phyloP scores from a whole-genome alignment of 2,797 vertebrate species.

The Mormyrus proboscirostris region DNA sequence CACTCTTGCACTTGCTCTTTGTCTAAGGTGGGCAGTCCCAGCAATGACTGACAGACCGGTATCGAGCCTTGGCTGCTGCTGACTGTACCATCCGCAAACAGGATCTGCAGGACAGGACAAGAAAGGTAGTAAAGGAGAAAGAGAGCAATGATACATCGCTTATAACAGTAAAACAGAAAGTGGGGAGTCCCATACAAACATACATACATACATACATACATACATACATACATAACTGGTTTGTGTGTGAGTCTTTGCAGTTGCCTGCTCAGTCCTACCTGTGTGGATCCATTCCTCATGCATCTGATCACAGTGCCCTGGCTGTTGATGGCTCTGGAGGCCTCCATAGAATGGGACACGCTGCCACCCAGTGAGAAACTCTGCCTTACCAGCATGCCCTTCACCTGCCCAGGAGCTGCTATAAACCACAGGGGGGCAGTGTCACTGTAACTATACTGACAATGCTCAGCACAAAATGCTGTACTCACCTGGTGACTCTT shows the following conservation, averaged over 20 bases:
- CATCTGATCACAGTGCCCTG: slow-evolving; percentile 77
- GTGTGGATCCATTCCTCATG: slow-evolving; percentile 73
- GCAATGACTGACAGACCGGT: slow-evolving; percentile 52
- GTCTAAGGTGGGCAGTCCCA: slow-evolving; percentile 18
- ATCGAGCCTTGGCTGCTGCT: slow-evolving; percentile 67
- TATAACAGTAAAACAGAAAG: neutral
- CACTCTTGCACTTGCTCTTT: slow-evolving; percentile 25
- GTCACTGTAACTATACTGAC: neutral
- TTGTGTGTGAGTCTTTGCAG: neutral
- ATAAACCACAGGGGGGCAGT: neutral
- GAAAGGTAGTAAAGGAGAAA: neutral
- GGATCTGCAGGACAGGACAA: slow-evolving; percentile 56
- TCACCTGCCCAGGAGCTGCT: slow-evolving; percentile 34
- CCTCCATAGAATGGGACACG: slow-evolving; percentile 47
- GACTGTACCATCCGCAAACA: slow-evolving; percentile 79
- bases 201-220: too few species aligned
- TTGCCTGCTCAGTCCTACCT: slow-evolving; percentile 57
- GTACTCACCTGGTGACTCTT: slow-evolving; percentile 56
- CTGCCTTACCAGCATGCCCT: slow-evolving; percentile 69
- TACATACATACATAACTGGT: neutral
- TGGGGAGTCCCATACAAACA: neutral
- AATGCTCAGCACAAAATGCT: neutral
- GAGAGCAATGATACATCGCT: neutral
- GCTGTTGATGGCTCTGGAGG: slow-evolving; percentile 70
- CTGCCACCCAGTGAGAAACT: slow-evolving; percentile 56